Evolutionary conservation across 2,113 vertebrate species (phyloP).

Genomic region (Bothrops jararaca): DNA sequence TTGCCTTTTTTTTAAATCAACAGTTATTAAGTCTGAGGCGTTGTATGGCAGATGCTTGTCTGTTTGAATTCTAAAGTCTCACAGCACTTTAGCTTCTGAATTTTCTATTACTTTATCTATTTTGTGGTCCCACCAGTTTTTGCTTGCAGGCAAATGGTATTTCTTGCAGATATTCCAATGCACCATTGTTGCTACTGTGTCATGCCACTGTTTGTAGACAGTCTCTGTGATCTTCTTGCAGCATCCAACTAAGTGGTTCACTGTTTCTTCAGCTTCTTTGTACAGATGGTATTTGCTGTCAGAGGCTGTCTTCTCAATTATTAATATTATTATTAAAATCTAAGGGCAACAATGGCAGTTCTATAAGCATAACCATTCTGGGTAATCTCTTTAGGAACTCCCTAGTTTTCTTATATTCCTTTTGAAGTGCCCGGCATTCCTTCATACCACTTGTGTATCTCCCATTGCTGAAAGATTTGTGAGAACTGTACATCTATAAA

Average conservation of each 20-base stretch:
- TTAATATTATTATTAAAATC: not conserved
- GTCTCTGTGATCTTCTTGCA: not conserved
- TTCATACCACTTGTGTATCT: constrained; percentile 38
- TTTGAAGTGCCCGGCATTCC: constrained; percentile 20
- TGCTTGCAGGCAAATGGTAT: not conserved
- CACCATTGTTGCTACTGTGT: not conserved
- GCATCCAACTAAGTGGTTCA: not conserved
- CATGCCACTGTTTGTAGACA: not conserved
- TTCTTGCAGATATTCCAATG: not conserved
- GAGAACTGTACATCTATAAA: constrained; percentile 37
- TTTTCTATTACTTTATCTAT: not conserved
- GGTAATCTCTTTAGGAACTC: not conserved
- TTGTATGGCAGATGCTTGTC: not conserved
- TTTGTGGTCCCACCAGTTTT: not conserved
- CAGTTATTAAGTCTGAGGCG: not conserved
- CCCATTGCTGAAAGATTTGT: constrained; percentile 52
- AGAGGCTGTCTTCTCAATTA: not conserved
- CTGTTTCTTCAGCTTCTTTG: not conserved
- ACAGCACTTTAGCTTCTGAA: not conserved
- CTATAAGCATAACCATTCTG: not conserved
- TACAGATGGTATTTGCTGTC: not conserved
- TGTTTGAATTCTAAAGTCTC: not conserved
- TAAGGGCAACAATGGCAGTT: not conserved
- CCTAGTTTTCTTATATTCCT: constrained; percentile 23
- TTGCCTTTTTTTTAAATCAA: not conserved